Evolutionary conservation across 2,888 invertebrate species (phyloP).

Genomic region (Ophion ventricosus): DNA sequence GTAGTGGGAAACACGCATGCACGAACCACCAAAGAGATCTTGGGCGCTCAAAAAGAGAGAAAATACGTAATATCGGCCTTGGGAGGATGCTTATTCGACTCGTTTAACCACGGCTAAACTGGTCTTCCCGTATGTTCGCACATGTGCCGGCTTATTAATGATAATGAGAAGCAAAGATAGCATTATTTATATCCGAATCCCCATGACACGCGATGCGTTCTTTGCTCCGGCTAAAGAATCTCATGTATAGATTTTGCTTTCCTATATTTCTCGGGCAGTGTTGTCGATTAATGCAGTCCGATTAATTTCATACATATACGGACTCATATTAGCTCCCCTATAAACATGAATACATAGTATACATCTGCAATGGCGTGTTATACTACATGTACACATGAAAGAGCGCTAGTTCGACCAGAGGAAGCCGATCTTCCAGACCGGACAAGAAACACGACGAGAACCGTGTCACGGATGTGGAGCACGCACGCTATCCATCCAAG

Average conservation of each 20-base stretch:
- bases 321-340: not conserved
- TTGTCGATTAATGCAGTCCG: not conserved
- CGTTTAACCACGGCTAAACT: slow-evolving; percentile 64
- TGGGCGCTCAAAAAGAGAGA: slow-evolving; percentile 65
- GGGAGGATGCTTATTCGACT: slow-evolving; percentile 64
- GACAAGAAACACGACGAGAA: slow-evolving; percentile 76
- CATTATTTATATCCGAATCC: slow-evolving; percentile 32
- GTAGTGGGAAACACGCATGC: slow-evolving; percentile 61
- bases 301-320: not conserved
- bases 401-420: slow-evolving; percentile 50
- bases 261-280: not conserved
- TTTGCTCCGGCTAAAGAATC: not conserved
- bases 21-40: slow-evolving; percentile 45
- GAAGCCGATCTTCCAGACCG: slow-evolving; percentile 64
- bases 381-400: slow-evolving; percentile 32
- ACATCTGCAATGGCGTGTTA: slow-evolving; percentile 10
- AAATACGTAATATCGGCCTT: slow-evolving; percentile 63
- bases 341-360: not conserved
- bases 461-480: slow-evolving; percentile 83
- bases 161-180: slow-evolving; percentile 50
- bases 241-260: slow-evolving; percentile 1
- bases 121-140: slow-evolving; percentile 69
- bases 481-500: slow-evolving; percentile 75
- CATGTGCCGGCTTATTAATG: slow-evolving; percentile 60
- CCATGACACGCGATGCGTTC: slow-evolving; percentile 7